Base-by-base conservation (phyloP, 2,888 invertebrate genomes). In the Alsophila aescularia region DNA sequence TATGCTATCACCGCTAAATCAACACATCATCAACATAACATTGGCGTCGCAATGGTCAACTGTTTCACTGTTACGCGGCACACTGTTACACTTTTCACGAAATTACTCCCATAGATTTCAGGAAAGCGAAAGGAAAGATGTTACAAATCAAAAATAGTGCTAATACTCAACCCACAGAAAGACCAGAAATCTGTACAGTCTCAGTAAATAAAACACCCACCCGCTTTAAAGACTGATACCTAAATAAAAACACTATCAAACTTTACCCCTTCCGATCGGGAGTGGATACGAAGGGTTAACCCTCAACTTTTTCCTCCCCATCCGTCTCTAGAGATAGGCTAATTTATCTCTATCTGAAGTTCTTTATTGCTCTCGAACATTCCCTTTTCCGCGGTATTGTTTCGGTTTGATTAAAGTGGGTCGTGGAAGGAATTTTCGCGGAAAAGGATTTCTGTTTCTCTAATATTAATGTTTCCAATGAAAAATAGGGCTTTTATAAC, bases 291-390 rank as follows among this genome's bases (percentile, higher is more conserved):
- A 83, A 85, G 87, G 89, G 87, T 87, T 85, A 79, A 76, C 85
- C 88, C 83, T 85, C 82, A 85, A 85, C 74, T 83, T 86, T 85
- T 87, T 85, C 84, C 75, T 76, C 67, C 83, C 85, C 75, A 89
- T 90, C 72, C 83, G 78, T 89, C 89, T 85, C 69, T 73, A 69
- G 81, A 85, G 85, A 88, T 85, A 85, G 82, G 79, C 79, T 86
- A 83, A 87, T 88, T 87, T 89, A 89, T 85, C 80, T 83, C 80
- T 85, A 87, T 87, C 83, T 83, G 73, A 77, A 70, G 79, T 82
- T 81, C 83, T 87, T 86, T 86, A 85, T 85, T 79, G 79, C 78
- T 60, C 71, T 67, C 62, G 72, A 80, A 81, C 35, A 84, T 81
- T 79, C 79, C 71, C 75, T 75, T 70, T 71, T 75, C 55, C 77